These are phyloP conservation scores for Diachrysia chrysitis DNA, from an alignment of 2,888 invertebrate genomes.

Conservation along the genomic window DNA sequence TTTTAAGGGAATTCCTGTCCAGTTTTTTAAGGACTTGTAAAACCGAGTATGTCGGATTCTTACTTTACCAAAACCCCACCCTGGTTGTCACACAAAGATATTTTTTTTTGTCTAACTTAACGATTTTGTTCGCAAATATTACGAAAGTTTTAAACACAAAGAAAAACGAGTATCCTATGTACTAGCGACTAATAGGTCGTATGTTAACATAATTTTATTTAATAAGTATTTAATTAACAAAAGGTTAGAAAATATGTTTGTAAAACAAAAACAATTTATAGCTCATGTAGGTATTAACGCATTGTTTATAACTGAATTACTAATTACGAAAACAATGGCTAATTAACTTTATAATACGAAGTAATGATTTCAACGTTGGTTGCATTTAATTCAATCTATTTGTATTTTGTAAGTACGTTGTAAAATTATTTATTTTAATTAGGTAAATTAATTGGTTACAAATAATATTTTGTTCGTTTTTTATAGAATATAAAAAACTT, in stretches of 20 bases:
- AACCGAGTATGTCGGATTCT: too few species aligned
- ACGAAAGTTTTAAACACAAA: too few species aligned
- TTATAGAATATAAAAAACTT: background rate
- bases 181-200: too few species aligned
- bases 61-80: too few species aligned
- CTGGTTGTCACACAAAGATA: too few species aligned
- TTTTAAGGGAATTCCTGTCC: background rate
- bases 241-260: conserved; percentile 1
- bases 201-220: too few species aligned
- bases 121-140: too few species aligned
- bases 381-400: conserved; percentile 40
- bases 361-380: conserved; percentile 40
- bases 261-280: background rate
- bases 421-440: conserved; percentile 24
- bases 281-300: conserved; percentile 22
- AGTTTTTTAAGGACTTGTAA: too few species aligned
- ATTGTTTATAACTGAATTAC: conserved; percentile 39
- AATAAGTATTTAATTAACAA: too few species aligned
- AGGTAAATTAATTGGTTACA: background rate
- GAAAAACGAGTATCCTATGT: too few species aligned
- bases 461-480: too few species aligned
- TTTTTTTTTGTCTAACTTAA: too few species aligned
- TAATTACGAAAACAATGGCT: conserved; percentile 54
- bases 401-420: conserved; percentile 21
- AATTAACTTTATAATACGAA: conserved; percentile 57